Evolutionary conservation across 2,888 invertebrate species (phyloP), one percentile per base, ranked within the genome.

Genomic region (Rhimphoctona megacephalus): DNA sequence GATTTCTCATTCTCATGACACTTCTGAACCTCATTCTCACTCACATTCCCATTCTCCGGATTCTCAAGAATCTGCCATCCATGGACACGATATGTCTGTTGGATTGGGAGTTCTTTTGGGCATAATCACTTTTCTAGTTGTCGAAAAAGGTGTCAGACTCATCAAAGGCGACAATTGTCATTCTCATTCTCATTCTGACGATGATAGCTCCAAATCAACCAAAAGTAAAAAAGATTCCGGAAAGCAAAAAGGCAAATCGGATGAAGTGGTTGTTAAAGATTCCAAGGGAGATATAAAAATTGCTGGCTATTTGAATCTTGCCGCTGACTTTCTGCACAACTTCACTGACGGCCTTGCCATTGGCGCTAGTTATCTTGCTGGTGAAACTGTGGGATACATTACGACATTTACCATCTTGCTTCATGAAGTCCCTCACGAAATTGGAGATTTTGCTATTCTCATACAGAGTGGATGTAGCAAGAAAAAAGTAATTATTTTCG

Each of bases 261-360:
- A 69, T 36, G 78, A 88, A 14, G 76, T 30, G 0, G 46, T 87
- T 25, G 85, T 87, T n/a, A 90, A 91, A n/a, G 90, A 89, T 1
- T 85, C 86, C 74, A 89, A 84, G 49, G 93, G 92, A 57, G 95
- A 96, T 78, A 97, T 98, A 76, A 97, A 97, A 94, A 97, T 98
- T 19, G 96, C 98, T 52, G 99, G 99, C 2, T 99, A 99, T 94
- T 95, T 99, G 87, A 99, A 99, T 95, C 95, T 99, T 89, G 99
- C 98, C 77, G 99, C 99, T 52, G 99, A 99, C 94, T 99, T 99
- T 94, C 97, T 98, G 19, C 99, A 99, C 94, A 99, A 99, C 95
- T 99, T 99, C 93, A 99, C 99, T 17, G 99, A 99, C 96, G 99
- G 99, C 33, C 95, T 99, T 86, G 99, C 99, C 33, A 99, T 99